Evolutionary conservation across 2,113 vertebrate genomes (phyloP), one percentile per base, ranked within the genome.

Genomic region (Tyrannus savana): DNA sequence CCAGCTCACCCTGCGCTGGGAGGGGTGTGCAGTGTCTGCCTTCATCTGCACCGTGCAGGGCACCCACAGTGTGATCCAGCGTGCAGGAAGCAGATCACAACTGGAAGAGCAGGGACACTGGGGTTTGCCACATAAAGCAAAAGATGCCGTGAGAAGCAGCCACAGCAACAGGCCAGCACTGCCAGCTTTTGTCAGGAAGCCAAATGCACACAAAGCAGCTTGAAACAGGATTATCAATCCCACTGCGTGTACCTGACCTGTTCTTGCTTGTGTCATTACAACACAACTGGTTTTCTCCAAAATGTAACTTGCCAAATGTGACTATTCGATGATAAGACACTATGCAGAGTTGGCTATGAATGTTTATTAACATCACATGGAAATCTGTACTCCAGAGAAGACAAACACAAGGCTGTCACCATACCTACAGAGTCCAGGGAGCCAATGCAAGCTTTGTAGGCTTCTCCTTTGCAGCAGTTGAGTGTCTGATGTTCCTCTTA

Each of bases 301-400:
- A 64, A 23, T 3, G 1, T 10, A 44, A 80, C 21, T 30, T 42
- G 42, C 27, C 52, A 46, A 12, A 6, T 9, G 15, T 21, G 41
- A 73, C 2, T n/a, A 42, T 31, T 19, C 27, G 81, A 79, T 46
- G 82, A 23, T 93, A 59, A 87, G 87, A 96, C 90, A 60, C 87
- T 67, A 3, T 58, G 60, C 67, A 82, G 52, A 59, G 87, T 64
- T 93, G 92, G 81, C 92, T 84, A 50, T 52, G 63, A 84, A 81
- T 33, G 25, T 95, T 97, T 93, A 96, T 95, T 97, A 76, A 79
- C 79, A 75, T 31, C 24, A 15, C 60, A 58, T 30, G 64, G 95
- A 53, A 82, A 90, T 64, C 82, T 47, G 49, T 46, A 76, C 50
- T 63, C 80, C 88, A 88, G 76, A 91, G 90, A 73, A 80, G 86